Evolutionary conservation across 2,888 invertebrate genomes (phyloP), one percentile per base, ranked within the genome.

Genomic region (Cartodere bifasciata): DNA sequence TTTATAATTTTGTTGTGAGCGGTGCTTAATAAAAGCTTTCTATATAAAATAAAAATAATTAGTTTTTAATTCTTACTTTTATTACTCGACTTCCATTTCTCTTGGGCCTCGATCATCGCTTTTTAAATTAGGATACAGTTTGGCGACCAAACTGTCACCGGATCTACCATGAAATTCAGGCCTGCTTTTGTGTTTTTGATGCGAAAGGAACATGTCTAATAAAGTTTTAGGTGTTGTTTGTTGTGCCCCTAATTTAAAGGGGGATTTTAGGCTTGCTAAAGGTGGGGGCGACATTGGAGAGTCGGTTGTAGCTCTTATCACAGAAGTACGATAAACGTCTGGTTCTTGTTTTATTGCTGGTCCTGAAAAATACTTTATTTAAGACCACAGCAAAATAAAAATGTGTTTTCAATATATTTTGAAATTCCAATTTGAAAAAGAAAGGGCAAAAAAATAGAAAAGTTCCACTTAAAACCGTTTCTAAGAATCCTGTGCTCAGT

Each of bases 271-370:
- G 34, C 48, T 56, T 1, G 58, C 40, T 25, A 61, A 35, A 3
- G 78, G 74, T 1, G 81, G 80, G 0, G 86, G 86, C 0, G 87
- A 87, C 56, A 86, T 72, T 0, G 86, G 86, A 0, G 86, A 86
- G 55, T 87, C 87, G 0, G 85, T 84, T 0, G 83, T 84, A 2
- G 85, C 80, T 28, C 85, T 63, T 35, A 77, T 72, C 1, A 75
- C 69, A 5, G 70, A 62, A 1, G 64, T 59, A 22, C 62, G 52
- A 24, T 52, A 51, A 16, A 43, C 25, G 12, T 54, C 52, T 26
- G 41, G 36, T n/a, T 49, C 50, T 2, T 31, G 28, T 37, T 49
- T 49, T n/a, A 40, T 40, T 4, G n/a, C n/a, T n/a, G 48, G 46
- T 24, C 49, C 50, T 50, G 20, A 24, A 38, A 37, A 26, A 20